Evolutionary conservation across 2,888 invertebrate genomes (phyloP).

Genomic region (Drosophila tanythrix): DNA sequence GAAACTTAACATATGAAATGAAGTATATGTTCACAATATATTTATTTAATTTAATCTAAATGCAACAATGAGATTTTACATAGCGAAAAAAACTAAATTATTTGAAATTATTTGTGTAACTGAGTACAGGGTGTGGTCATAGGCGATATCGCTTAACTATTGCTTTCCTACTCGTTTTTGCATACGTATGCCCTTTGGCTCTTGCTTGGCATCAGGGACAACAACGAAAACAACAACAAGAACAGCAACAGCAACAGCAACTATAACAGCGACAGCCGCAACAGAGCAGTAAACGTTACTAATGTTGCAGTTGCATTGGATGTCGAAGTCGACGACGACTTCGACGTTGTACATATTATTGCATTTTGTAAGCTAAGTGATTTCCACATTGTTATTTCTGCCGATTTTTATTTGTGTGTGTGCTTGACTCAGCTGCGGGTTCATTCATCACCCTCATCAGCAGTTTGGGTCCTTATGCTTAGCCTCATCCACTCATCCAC

Average conservation of each 20-base stretch:
- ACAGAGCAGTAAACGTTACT: constrained; percentile 65
- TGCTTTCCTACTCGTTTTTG: constrained; percentile 9
- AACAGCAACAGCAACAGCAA: constrained; percentile 10
- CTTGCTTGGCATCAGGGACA: constrained; percentile 28
- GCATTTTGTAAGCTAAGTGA: constrained; percentile 70
- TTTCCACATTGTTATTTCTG: constrained; percentile 66
- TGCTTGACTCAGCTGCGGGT: background rate
- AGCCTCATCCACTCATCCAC: constrained; percentile 24
- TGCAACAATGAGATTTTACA: background rate
- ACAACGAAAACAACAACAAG: constrained; percentile 2
- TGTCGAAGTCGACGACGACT: constrained; percentile 18
- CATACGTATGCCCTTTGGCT: constrained; percentile 57
- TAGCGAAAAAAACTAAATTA: background rate
- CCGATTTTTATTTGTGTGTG: constrained; percentile 47
- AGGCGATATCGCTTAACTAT: background rate
- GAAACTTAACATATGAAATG: background rate
- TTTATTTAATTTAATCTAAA: background rate
- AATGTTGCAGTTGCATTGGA: constrained; percentile 57
- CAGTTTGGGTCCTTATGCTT: constrained; percentile 34
- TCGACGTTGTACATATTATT: constrained; percentile 54
- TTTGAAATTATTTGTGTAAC: background rate
- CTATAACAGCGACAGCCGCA: constrained; percentile 42
- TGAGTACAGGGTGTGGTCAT: constrained; percentile 2
- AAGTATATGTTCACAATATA: background rate
- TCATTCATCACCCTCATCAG: constrained; percentile 20